Conservation (phyloP, 2,113 vertebrate species). For the Progne subis region DNA sequence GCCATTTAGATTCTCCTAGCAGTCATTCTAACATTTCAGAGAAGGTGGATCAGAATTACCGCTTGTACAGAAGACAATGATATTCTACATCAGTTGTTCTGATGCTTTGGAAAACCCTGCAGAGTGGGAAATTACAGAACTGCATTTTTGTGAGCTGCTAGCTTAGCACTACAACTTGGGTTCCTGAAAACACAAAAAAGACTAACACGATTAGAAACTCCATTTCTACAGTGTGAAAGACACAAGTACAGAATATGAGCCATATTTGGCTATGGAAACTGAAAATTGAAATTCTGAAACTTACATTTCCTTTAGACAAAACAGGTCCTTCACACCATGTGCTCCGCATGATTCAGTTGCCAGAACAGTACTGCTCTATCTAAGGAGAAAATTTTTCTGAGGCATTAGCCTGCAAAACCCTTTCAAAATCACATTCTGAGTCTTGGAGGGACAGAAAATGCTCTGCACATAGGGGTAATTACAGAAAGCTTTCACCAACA, state of each 20-base stretch:
- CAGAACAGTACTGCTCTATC: background rate
- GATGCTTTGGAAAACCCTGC: background rate
- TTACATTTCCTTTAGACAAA: background rate
- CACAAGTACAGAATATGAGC: background rate
- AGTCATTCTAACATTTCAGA: background rate
- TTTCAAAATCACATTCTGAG: background rate
- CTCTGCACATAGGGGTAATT: background rate
- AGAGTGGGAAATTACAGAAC: background rate
- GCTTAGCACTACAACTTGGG: background rate
- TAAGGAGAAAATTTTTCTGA: background rate
- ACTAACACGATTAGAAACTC: background rate
- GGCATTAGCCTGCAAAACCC: background rate
- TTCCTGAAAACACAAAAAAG: background rate
- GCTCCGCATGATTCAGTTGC: background rate
- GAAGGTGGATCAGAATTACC: background rate
- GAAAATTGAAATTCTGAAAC: background rate
- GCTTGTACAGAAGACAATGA: background rate
- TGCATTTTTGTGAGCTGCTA: background rate
- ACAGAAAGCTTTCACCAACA: slow-evolving; percentile 45
- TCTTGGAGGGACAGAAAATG: background rate
- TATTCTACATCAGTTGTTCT: fast-evolving
- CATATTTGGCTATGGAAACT: background rate
- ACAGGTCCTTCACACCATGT: background rate
- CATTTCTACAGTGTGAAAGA: background rate
- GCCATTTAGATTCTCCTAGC: background rate